phyloP scores from a whole-genome alignment of 1,140 invertebrate genomes.

The Nixonia krombeini region DNA sequence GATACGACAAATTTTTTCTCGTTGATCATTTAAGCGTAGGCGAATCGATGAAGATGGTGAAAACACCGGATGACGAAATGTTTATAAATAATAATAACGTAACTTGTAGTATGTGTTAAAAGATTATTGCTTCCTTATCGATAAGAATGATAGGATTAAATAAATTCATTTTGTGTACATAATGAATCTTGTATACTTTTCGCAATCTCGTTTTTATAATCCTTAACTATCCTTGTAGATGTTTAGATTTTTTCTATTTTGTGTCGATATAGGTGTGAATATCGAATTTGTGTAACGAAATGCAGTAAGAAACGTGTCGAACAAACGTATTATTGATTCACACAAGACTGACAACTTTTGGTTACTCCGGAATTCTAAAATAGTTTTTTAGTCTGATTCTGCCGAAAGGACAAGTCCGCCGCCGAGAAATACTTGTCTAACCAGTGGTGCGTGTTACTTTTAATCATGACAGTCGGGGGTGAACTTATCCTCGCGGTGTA shows the following conservation, averaged over 20 bases:
- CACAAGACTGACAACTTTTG: slow-evolving; percentile 18
- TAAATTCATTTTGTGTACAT: slow-evolving; percentile 67
- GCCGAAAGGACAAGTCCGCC: slow-evolving; percentile 14
- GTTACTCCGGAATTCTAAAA: slow-evolving; percentile 5
- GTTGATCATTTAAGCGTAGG: slow-evolving; percentile 38
- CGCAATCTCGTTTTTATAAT: slow-evolving; percentile 5
- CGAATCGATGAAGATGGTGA: not conserved
- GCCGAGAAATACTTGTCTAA: not conserved
- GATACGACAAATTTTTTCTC: slow-evolving; percentile 30
- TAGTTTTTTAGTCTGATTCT: not conserved
- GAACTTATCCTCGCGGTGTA: slow-evolving; percentile 20
- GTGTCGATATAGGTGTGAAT: not conserved
- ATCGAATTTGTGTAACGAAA: not conserved
- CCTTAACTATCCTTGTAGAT: slow-evolving; percentile 7
- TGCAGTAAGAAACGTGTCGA: slow-evolving; percentile 13
- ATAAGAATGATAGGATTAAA: slow-evolving; percentile 62
- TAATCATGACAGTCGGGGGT: not conserved
- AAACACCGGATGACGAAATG: slow-evolving; percentile 36
- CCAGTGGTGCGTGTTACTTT: too few relatives aligned
- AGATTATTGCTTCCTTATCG: slow-evolving; percentile 64
- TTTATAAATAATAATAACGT: slow-evolving; percentile 46
- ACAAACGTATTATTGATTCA: slow-evolving; percentile 16
- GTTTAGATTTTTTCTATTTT: slow-evolving; percentile 9
- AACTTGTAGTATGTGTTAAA: slow-evolving; percentile 53
- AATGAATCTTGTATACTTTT: slow-evolving; percentile 46